phyloP scores from a whole-genome alignment of 2,113 vertebrate species.

The Eretmochelys imbricata region DNA sequence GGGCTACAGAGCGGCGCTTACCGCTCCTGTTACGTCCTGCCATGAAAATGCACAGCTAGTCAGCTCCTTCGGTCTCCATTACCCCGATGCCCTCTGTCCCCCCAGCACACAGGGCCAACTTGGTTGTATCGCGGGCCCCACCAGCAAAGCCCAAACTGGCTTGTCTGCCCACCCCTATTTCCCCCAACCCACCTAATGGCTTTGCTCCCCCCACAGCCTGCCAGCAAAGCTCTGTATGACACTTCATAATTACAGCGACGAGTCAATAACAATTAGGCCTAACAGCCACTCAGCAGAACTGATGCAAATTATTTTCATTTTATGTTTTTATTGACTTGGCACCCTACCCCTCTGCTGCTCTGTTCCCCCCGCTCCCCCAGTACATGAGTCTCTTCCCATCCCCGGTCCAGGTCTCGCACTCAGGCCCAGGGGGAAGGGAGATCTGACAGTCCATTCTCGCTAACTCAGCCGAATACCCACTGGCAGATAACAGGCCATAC shows the following conservation, averaged over 20 bases:
- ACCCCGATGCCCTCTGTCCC: too few relatives aligned
- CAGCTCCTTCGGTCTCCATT: fast-evolving
- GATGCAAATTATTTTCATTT: constrained; percentile 80
- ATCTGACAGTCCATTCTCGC: not conserved
- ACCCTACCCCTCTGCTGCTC: constrained; percentile 24
- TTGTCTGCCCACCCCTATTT: not conserved
- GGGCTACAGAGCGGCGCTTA: too few relatives aligned
- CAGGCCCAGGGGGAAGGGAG: too few relatives aligned
- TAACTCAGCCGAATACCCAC: not conserved
- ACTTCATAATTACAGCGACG: constrained; percentile 61
- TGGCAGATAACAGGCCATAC: not conserved
- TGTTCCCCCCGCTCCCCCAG: fast-evolving
- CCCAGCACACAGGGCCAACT: not conserved
- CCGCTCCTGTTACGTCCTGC: not conserved
- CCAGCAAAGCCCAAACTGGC: not conserved
- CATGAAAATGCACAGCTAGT: not conserved
- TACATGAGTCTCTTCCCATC: not conserved
- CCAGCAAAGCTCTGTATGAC: constrained; percentile 20
- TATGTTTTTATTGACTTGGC: constrained; percentile 74
- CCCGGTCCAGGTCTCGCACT: not conserved
- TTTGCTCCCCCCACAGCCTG: not conserved
- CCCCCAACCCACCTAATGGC: not conserved
- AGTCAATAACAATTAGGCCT: constrained; percentile 79
- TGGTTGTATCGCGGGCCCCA: not conserved
- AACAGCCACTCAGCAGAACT: constrained; percentile 79